A percentile compares a stretch with the other conserved stretches of the same genome.
Evolutionary conservation across 2,888 invertebrate genomes (phyloP).

Genomic region (Stomorhina lunata): DNA sequence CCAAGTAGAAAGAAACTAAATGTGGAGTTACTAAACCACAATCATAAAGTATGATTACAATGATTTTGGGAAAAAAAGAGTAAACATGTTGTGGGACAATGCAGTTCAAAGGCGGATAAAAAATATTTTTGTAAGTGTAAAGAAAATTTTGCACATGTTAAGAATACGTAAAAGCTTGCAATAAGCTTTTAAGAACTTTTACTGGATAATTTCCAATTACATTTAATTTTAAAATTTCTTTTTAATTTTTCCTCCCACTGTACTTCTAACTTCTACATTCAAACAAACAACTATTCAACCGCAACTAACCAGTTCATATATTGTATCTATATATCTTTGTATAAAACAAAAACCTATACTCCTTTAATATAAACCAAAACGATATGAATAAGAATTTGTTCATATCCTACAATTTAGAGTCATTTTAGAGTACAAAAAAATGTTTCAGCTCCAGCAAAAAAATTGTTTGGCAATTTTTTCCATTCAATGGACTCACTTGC

Average conservation of each 20-base stretch:
- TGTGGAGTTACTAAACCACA: constrained; percentile 56
- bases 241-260: background rate
- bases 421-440: background rate
- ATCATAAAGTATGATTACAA: constrained; percentile 62
- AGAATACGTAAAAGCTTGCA: background rate
- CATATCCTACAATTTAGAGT: constrained; percentile 9
- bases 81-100: too few species aligned
- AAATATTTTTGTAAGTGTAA: constrained; percentile 1
- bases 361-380: background rate
- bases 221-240: background rate
- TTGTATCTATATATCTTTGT: too few species aligned
- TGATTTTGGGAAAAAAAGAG: constrained; percentile 12
- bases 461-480: constrained; percentile 23
- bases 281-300: background rate
- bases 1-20: constrained; percentile 61
- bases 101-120: too few species aligned
- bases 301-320: background rate
- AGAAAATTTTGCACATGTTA: background rate
- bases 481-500: constrained; percentile 31
- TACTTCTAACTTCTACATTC: background rate
- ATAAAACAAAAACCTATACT: background rate
- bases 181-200: background rate
- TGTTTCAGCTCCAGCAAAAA: too few species aligned
- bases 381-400: constrained; percentile 21
- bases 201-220: too few species aligned